Evolutionary conservation across 2,113 vertebrate genomes (phyloP), one percentile per base, ranked within the genome.

Genomic region (Sorex araneus): DNA sequence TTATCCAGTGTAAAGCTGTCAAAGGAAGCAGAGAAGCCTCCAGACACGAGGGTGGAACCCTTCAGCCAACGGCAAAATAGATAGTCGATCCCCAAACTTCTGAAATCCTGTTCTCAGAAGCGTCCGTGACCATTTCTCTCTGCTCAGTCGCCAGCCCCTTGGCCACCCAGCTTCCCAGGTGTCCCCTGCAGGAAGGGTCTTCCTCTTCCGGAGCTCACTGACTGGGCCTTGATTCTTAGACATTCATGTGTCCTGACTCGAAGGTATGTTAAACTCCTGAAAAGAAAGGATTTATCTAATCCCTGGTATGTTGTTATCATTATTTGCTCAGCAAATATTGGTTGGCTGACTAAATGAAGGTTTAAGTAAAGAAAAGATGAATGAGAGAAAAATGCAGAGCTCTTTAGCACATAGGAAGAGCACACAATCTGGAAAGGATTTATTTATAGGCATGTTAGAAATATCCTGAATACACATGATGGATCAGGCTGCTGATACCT

Each of bases 401-500:
- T 30, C 64, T 9, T 66, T 66, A 66, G 64, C 64, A 66, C 25
- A 66, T 30, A 66, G 64, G 40, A 70, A 76, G 63, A 77, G 25
- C 0, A 18, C 18, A 9, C 27, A 30, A 75, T 94, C 94, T 95
- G 94, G 93, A 96, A 94, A 67, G 34, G 71, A 95, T 93, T 94
- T 93, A 88, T 90, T 66, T 87, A 40, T 18, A 36, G 74, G 79
- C 15, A 0, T 88, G 79, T 90, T 78, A 90, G 89, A 92, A 90
- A 71, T 76, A 93, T 73, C 84, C 73, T 4, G 36, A 75, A 76
- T 54, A 75, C 80, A 84, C 89, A 34, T 64, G 95, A 95, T 77
- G 95, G 89, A 95, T 94, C 84, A 93, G 75, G 71, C 70, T 79
- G 94, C 84, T 86, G 79, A 71, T 93, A 67, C 66, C 43, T 94